Conservation (phyloP, 2,888 invertebrate species). For the Harpagoxenus sublaevis region DNA sequence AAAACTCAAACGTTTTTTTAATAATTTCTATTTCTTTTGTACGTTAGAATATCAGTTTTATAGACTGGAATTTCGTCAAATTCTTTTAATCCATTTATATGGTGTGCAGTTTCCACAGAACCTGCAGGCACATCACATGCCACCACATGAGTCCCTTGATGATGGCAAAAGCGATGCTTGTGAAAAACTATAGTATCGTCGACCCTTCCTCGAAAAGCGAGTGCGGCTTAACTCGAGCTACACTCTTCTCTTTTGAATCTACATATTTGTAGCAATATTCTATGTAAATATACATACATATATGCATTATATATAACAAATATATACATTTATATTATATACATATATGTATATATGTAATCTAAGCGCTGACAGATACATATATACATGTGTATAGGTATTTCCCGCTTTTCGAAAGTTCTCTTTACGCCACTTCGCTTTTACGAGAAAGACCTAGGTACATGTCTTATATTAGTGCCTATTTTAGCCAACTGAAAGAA, state of each 20-base stretch:
- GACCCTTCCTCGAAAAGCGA: background rate
- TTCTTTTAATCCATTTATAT: slow-evolving; percentile 20
- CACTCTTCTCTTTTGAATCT: slow-evolving; percentile 4
- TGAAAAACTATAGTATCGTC: slow-evolving; percentile 15
- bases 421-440: too few relatives aligned
- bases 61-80: background rate
- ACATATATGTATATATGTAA: background rate
- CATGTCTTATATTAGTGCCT: too few relatives aligned
- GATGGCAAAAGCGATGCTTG: slow-evolving; percentile 19
- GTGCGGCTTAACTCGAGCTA: background rate
- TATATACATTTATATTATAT: background rate
- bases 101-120: background rate
- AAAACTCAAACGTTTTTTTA: background rate
- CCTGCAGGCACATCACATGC: slow-evolving; percentile 16
- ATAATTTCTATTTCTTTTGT: background rate
- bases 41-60: background rate
- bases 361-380: background rate
- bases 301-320: background rate
- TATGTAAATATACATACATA: background rate
- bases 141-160: slow-evolving; percentile 23
- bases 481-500: too few relatives aligned
- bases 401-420: too few relatives aligned
- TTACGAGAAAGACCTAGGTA: too few relatives aligned
- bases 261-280: background rate
- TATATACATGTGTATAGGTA: too few relatives aligned